Percentiles rank a stretch among this genome's conserved stretches.
Evolutionary conservation across 2,113 vertebrate species (phyloP).

Genomic region (Syngnathus scovelli): DNA sequence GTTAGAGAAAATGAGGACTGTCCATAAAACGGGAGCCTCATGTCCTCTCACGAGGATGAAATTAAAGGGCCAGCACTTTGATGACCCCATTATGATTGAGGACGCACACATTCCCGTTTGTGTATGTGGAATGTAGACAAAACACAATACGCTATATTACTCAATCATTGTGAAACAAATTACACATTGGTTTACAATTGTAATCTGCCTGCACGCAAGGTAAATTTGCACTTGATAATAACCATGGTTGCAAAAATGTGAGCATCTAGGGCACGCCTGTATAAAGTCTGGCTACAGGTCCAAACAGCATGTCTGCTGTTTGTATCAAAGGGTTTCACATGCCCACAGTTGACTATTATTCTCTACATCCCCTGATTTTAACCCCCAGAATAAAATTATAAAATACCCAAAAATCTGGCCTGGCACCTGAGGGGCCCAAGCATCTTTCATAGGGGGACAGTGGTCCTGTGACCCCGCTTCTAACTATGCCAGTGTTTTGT

Average conservation of each 20-base stretch:
- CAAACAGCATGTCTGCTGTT: not conserved
- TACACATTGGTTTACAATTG: not conserved
- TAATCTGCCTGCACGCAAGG: not conserved
- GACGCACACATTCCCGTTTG: not conserved
- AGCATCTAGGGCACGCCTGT: not conserved
- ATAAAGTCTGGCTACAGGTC: not conserved
- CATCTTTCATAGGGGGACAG: no score
- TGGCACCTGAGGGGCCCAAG: no score
- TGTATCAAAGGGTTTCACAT: not conserved
- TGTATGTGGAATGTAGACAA: not conserved
- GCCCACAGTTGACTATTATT: not conserved
- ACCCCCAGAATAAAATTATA: no score
- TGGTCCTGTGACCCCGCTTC: no score
- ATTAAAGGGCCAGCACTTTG: constrained; percentile 52
- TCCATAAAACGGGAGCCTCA: constrained; percentile 24
- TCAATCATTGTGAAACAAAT: not conserved
- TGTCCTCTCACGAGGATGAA: constrained; percentile 35
- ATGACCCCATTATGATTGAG: constrained; percentile 25
- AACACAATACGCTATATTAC: not conserved
- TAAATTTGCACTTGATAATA: not conserved
- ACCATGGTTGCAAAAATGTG: not conserved
- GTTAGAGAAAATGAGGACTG: constrained; percentile 23
- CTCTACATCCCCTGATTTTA: not conserved
- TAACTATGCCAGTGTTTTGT: no score
- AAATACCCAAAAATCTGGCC: no score